Evolutionary conservation across 2,888 invertebrate species (phyloP).

Genomic region (Agrochola lota): DNA sequence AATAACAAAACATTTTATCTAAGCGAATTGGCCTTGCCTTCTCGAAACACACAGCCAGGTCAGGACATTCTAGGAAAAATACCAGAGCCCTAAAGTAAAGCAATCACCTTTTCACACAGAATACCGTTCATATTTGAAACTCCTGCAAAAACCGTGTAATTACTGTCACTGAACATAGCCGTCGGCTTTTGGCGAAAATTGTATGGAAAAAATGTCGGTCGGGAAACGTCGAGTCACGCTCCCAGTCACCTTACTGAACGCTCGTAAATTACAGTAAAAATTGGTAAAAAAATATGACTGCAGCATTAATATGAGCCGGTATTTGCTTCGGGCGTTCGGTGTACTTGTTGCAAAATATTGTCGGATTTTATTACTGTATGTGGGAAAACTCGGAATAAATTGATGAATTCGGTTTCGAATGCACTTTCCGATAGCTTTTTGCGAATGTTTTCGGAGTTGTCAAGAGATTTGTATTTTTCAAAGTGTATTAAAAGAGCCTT

Average conservation of each 20-base stretch:
- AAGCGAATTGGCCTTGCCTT: neutral
- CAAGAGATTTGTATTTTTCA: neutral
- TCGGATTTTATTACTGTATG: conserved; percentile 39
- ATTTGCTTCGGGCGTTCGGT: conserved; percentile 45
- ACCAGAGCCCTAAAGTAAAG: conserved; percentile 12
- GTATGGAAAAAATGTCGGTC: conserved; percentile 68
- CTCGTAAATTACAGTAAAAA: conserved; percentile 73
- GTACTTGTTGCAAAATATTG: conserved; percentile 55
- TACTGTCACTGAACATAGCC: conserved; percentile 66
- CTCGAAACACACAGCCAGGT: neutral
- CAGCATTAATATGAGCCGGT: conserved; percentile 48
- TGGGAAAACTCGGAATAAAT: conserved; percentile 24
- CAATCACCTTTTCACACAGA: conserved; percentile 41
- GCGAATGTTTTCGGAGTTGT: neutral
- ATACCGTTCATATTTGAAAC: conserved; percentile 62
- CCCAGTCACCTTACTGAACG: conserved; percentile 54
- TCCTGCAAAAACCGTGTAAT: conserved; percentile 67
- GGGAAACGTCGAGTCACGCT: conserved; percentile 72
- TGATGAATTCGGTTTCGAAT: conserved; percentile 29
- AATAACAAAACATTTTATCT: neutral
- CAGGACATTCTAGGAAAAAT: neutral
- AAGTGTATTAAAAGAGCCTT: neutral
- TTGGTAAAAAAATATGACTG: conserved; percentile 65
- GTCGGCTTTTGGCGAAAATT: conserved; percentile 69
- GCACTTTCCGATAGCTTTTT: conserved; percentile 19